phyloP scores from a whole-genome alignment of 2,113 vertebrate species.

The Gopherus evgoodei region DNA sequence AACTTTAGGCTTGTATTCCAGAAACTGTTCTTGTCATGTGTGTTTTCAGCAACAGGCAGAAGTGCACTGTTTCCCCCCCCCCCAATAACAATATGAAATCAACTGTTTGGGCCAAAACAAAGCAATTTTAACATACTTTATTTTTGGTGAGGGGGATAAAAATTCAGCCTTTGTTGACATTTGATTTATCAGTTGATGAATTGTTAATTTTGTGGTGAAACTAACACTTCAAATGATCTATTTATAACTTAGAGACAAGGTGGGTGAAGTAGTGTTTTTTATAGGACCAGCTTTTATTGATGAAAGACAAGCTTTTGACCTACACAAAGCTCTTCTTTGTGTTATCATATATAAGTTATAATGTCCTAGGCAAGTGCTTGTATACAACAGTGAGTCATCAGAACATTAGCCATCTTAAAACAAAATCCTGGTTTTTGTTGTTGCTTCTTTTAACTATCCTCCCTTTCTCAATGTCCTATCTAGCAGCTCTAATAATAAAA shows the following conservation, averaged over 20 bases:
- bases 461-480: background rate
- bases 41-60: background rate
- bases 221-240: background rate
- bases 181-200: background rate
- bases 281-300: too few relatives aligned
- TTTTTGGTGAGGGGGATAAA: background rate
- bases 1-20: background rate
- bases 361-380: background rate
- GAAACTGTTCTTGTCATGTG: background rate
- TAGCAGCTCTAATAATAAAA: background rate
- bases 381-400: background rate
- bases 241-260: background rate
- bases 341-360: too few relatives aligned
- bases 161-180: background rate
- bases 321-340: too few relatives aligned
- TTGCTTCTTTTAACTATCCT: conserved; percentile 21
- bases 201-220: background rate
- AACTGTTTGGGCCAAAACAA: background rate
- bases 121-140: background rate
- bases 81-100: background rate
- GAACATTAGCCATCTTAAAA: background rate
- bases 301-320: too few relatives aligned
- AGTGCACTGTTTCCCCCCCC: background rate
- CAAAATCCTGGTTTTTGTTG: background rate
- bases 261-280: too few relatives aligned